These are phyloP conservation scores for Matsumyia berberina DNA, from an alignment of 2,888 invertebrate genomes.

Conservation along the genomic window DNA sequence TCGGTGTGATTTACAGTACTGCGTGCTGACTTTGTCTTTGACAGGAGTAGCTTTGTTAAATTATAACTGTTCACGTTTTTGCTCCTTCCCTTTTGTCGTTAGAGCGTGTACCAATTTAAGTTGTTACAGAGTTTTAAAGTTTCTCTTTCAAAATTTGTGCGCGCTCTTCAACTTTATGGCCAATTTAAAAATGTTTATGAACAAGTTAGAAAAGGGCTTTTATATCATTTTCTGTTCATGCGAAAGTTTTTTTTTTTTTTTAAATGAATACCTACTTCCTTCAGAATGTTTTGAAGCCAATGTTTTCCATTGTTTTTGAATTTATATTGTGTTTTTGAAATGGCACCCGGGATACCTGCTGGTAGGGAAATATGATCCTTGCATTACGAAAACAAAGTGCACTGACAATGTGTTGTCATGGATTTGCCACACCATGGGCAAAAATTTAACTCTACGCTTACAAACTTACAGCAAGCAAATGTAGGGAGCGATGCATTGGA, in stretches of 20 bases:
- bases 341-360: too few species aligned
- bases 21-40: conserved; percentile 11
- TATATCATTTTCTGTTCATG: neutral
- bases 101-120: neutral
- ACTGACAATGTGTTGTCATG: too few species aligned
- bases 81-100: neutral
- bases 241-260: neutral
- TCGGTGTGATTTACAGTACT: neutral
- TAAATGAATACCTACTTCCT: too few species aligned
- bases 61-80: neutral
- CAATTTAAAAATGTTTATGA: neutral
- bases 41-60: conserved; percentile 1
- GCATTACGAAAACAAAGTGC: too few species aligned
- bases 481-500: too few species aligned
- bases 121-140: conserved; percentile 3
- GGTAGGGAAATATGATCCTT: too few species aligned
- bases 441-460: too few species aligned
- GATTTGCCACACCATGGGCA: too few species aligned
- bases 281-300: too few species aligned
- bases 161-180: conserved; percentile 3
- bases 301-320: too few species aligned
- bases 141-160: neutral
- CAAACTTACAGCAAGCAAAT: too few species aligned
- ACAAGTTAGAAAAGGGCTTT: neutral
- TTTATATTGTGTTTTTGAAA: too few species aligned